Conservation (phyloP, 1,140 invertebrate genomes). For the Listronotus oregonensis region DNA sequence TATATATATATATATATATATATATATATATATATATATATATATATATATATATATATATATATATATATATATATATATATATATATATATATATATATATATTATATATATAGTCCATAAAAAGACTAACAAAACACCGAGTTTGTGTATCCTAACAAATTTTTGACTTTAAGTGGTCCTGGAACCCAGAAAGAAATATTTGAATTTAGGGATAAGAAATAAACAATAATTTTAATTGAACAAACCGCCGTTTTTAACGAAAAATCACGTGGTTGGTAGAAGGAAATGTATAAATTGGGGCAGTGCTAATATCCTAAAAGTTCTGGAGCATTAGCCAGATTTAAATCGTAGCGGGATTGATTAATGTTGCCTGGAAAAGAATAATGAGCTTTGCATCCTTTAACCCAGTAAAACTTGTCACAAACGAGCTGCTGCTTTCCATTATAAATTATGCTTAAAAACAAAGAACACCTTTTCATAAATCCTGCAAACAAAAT, state of each 20-base stretch:
- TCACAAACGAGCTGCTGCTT: slow-evolving; percentile 35
- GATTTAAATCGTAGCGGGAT: slow-evolving; percentile 41
- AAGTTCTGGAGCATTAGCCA: slow-evolving; percentile 41
- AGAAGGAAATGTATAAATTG: slow-evolving; percentile 28
- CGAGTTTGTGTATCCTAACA: too few species aligned
- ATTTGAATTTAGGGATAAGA: too few species aligned
- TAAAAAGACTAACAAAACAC: neutral
- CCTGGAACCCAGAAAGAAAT: too few species aligned
- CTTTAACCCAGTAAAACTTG: slow-evolving; percentile 39
- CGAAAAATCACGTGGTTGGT: slow-evolving; percentile 34
- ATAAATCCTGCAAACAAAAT: neutral
- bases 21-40: too few species aligned
- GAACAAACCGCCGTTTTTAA: slow-evolving; percentile 26
- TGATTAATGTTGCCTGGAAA: slow-evolving; percentile 47
- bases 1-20: too few species aligned
- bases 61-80: too few species aligned
- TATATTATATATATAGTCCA: too few species aligned
- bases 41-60: too few species aligned
- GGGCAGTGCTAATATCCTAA: slow-evolving; percentile 41
- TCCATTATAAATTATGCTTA: slow-evolving; percentile 15
- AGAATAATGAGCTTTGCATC: slow-evolving; percentile 49
- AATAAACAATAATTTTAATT: slow-evolving; percentile 33
- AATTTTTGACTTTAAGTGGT: too few species aligned
- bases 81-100: too few species aligned
- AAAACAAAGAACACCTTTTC: slow-evolving; percentile 2